A percentile compares a stretch with the other conserved stretches of the same genome.
Evolutionary conservation across 2,113 vertebrate species (phyloP).

Genomic region (Chionis minor): DNA sequence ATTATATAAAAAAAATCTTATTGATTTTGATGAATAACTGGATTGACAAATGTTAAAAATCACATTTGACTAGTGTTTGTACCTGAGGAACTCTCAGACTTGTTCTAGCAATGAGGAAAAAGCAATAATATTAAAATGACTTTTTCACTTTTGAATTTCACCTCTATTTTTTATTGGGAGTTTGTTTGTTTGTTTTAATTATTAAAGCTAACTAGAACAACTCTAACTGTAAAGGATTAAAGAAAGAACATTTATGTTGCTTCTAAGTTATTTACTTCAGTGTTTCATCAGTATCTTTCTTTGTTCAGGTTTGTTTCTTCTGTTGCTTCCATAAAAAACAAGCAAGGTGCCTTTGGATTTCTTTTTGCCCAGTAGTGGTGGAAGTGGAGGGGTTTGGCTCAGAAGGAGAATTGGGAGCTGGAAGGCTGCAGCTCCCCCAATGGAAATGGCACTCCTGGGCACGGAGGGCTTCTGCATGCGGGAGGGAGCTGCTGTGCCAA

Average conservation of each 20-base stretch:
- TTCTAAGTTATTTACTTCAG: background rate
- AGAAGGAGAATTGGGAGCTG: background rate
- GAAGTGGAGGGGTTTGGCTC: background rate
- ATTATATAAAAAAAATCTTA: accelerated
- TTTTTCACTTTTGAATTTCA: background rate
- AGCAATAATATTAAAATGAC: background rate
- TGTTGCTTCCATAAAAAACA: background rate
- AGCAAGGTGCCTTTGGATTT: background rate
- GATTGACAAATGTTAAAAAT: background rate
- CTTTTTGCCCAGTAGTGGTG: background rate
- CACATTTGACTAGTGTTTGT: background rate
- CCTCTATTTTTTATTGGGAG: background rate
- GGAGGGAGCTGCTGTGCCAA: background rate
- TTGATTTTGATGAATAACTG: background rate
- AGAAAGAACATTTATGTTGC: background rate
- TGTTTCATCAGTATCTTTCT: background rate
- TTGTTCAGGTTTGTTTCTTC: background rate
- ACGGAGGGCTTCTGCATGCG: background rate
- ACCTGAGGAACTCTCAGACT: background rate
- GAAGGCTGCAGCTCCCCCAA: background rate
- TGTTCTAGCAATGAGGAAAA: background rate
- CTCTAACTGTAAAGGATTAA: background rate
- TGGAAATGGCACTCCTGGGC: background rate
- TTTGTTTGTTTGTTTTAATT: too few relatives aligned
- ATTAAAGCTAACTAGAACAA: background rate